Evolutionary conservation across 2,797 vertebrate genomes (phyloP), one percentile per base, ranked within the genome.

Genomic region (Acanthurus lineatus): DNA sequence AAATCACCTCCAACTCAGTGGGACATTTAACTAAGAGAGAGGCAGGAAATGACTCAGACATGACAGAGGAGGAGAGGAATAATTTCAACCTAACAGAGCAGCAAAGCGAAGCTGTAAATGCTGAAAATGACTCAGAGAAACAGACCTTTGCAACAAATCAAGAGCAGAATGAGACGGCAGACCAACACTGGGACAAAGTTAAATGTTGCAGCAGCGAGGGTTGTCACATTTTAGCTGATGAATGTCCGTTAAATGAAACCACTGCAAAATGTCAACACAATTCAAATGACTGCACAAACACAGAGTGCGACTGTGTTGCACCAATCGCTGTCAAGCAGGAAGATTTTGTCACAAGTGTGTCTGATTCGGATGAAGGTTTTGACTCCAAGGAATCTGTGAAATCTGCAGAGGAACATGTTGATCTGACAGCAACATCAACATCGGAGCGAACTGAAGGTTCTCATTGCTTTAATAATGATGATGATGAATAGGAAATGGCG

Each of bases 31-130:
- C 89, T 83, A 86, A 93, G 7, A 92, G 89, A 83, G 93, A 90
- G 68, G 93, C 88, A 68, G 94, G 89, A 76, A 95, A 93, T 64
- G 93, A 95, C 73, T 95, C 94, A 2, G 89, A 92, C 15, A 89
- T 81, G 1, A 93, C 94, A 44, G 87, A 91, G 90, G 93, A 67
- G 86, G 75, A 83, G 56, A 81, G 28, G 81, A 83, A 69, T 69
- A 5, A 35, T 54, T 62, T 69, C 5, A 73, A 76, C 57, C 57
- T 45, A 19, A 58, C 38, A 11, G 57, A 88, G 60, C 68, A 58
- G 63, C 72, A 79, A 67, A 77, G 56, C 0, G 0, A 20, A 14
- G 22, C 66, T 42, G 68, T 28, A 60, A 77, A 71, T 0, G 1
- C 38, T 57, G 68, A 79, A 40, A 66, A 62, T 9, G 49, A 3